Conservation (phyloP, 2,113 vertebrate genomes). For the Tinamus guttatus region DNA sequence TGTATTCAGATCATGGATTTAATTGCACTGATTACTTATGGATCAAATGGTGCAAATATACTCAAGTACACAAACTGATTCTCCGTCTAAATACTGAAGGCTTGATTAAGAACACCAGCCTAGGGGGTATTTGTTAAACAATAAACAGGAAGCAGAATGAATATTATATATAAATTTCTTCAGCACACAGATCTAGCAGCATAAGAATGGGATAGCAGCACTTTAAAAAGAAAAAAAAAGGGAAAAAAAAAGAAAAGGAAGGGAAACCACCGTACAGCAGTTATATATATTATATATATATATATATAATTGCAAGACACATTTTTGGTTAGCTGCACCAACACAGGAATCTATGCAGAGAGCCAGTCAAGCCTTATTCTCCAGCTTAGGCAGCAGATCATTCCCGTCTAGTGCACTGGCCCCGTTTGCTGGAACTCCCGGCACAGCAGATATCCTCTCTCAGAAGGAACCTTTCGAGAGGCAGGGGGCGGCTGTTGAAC, state of each 20-base stretch:
- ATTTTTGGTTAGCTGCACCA: background rate
- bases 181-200: background rate
- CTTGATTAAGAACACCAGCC: background rate
- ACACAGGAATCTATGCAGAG: background rate
- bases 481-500: background rate
- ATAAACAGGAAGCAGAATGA: background rate
- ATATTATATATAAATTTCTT: background rate
- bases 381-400: background rate
- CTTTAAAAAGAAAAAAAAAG: background rate
- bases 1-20: conserved; percentile 20
- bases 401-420: background rate
- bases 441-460: background rate
- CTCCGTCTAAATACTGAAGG: background rate
- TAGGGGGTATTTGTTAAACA: background rate
- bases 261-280: too few relatives aligned
- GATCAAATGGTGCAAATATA: conserved; percentile 19
- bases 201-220: background rate
- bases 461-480: background rate
- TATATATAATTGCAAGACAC: too few relatives aligned
- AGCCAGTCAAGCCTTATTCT: background rate
- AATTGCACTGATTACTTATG: conserved; percentile 10
- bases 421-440: background rate
- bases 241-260: too few relatives aligned
- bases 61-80: conserved; percentile 15
- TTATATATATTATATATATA: background rate